Conservation (phyloP, 2,888 invertebrate genomes). For the Germaria angustata region DNA sequence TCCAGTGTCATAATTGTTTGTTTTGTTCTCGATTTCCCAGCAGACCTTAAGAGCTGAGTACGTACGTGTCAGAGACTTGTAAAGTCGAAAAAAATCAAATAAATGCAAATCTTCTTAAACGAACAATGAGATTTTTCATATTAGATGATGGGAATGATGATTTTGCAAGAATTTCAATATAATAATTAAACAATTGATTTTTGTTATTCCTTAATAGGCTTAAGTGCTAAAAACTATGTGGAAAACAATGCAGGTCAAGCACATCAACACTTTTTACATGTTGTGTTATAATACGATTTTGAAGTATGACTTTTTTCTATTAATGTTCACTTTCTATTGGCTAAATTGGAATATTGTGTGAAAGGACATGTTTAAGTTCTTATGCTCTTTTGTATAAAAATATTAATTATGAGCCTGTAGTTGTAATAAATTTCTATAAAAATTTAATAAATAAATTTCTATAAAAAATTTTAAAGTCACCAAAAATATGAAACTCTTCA, state of each 20-base stretch:
- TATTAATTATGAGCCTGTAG: too few relatives aligned
- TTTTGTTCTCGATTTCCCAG: slow-evolving; percentile 9
- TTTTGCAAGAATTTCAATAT: slow-evolving; percentile 54
- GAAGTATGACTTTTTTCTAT: background rate
- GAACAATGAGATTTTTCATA: slow-evolving; percentile 51
- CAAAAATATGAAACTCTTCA: too few relatives aligned
- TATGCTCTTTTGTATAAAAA: too few relatives aligned
- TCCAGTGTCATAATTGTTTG: slow-evolving; percentile 20
- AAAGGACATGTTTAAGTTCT: too few relatives aligned
- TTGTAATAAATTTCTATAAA: too few relatives aligned
- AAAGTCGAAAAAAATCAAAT: background rate
- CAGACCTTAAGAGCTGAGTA: slow-evolving; percentile 25
- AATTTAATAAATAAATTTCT: too few relatives aligned
- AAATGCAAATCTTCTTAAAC: slow-evolving; percentile 48
- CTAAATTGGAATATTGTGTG: slow-evolving; percentile 1
- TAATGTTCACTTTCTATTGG: background rate
- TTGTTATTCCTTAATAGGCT: slow-evolving; percentile 53
- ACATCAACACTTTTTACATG: slow-evolving; percentile 33
- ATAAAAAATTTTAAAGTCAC: too few relatives aligned
- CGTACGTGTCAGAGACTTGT: slow-evolving; percentile 55
- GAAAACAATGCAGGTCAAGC: slow-evolving; percentile 61
- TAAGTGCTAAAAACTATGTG: slow-evolving; percentile 45
- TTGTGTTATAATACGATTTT: background rate
- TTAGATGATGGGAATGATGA: slow-evolving; percentile 48
- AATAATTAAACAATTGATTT: slow-evolving; percentile 49